These are phyloP conservation scores for Melospiza melodia DNA, from an alignment of 2,113 vertebrate genomes.

Conservation along the genomic window DNA sequence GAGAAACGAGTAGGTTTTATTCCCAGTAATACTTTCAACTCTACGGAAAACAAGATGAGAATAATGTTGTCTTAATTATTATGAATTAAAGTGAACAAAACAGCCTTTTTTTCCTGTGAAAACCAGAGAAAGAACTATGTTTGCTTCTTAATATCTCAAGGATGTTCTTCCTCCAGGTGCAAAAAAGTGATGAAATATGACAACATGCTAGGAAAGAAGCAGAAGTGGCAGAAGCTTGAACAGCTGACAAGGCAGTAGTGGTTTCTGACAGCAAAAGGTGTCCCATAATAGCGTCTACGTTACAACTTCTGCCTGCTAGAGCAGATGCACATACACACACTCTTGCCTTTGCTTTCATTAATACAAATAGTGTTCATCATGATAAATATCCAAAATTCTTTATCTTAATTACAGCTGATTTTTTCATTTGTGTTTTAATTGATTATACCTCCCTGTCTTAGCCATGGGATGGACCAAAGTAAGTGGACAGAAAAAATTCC, in stretches of 20 bases:
- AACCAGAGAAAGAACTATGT: not conserved
- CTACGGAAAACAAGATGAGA: constrained; percentile 66
- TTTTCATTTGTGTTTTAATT: not conserved
- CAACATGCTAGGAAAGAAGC: not conserved
- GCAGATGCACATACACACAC: not conserved
- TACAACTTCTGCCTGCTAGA: not conserved
- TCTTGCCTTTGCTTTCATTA: not conserved
- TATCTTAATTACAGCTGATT: not conserved
- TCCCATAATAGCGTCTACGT: not conserved
- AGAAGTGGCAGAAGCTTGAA: not conserved
- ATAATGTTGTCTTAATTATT: not conserved
- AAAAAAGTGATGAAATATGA: not conserved
- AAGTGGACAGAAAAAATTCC: not conserved
- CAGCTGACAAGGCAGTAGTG: not conserved
- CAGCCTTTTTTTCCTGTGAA: not conserved
- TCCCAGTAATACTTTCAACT: constrained; percentile 77
- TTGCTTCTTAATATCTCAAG: not conserved
- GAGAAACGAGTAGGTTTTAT: constrained; percentile 88
- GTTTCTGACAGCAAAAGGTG: not conserved
- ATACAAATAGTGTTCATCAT: not conserved
- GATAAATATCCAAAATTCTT: not conserved
- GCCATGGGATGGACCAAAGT: not conserved
- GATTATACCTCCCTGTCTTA: not conserved
- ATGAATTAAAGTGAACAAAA: not conserved
- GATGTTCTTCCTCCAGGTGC: not conserved